phyloP scores from a whole-genome alignment of 37 sponge, comb jelly and placozoan genomes.

The Aphrocallistes beatrix region DNA sequence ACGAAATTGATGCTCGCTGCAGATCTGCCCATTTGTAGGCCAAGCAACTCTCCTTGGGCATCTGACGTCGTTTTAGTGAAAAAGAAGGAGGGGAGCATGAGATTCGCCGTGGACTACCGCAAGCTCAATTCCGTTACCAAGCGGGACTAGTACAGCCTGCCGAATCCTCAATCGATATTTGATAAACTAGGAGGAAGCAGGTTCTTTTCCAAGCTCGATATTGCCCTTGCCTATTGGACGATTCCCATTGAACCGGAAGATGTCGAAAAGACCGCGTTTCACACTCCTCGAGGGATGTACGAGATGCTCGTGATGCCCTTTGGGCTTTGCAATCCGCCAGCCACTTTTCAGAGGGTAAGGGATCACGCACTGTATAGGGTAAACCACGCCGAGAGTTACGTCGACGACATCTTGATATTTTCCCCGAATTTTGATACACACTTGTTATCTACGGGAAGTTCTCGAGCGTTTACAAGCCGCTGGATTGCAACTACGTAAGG shows the following conservation, averaged over 20 bases:
- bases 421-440: background rate
- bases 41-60: slow-evolving; percentile 15
- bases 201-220: background rate
- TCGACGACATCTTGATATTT: background rate
- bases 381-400: background rate
- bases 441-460: background rate
- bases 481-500: background rate
- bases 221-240: background rate
- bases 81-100: slow-evolving; percentile 4
- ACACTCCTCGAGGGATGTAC: background rate
- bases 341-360: slow-evolving; percentile 1
- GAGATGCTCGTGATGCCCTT: background rate
- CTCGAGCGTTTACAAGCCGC: background rate
- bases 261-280: background rate
- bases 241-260: background rate
- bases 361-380: background rate
- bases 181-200: slow-evolving; percentile 2
- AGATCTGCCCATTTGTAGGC: background rate
- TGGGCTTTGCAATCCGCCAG: background rate
- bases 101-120: background rate
- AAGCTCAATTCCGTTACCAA: background rate
- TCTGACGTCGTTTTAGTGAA: background rate
- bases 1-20: background rate
- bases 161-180: slow-evolving; percentile 13
- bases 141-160: slow-evolving; percentile 14